Evolutionary conservation across 2,888 invertebrate genomes (phyloP).

Genomic region (Hirtodrosophila confusa): DNA sequence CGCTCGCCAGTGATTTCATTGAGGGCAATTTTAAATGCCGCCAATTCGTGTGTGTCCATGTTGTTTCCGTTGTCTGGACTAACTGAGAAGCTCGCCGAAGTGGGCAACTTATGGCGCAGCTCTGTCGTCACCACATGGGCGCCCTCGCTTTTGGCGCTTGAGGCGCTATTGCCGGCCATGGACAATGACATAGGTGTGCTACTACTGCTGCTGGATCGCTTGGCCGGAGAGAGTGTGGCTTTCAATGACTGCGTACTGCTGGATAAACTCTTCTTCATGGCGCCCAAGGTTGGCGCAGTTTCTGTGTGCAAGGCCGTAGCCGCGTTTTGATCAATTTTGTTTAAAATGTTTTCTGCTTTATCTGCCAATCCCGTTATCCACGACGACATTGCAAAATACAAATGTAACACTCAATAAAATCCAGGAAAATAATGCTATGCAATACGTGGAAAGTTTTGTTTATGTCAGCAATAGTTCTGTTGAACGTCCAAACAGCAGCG

Average conservation of each 20-base stretch:
- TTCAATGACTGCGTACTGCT: conserved; percentile 74
- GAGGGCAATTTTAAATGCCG: conserved; percentile 80
- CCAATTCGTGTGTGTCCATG: conserved; percentile 71
- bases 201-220: conserved; percentile 24
- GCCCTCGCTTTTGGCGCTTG: conserved; percentile 61
- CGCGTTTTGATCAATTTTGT: conserved; percentile 90
- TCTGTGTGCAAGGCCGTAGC: conserved; percentile 86
- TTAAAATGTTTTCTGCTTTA: conserved; percentile 90
- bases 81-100: conserved; percentile 52
- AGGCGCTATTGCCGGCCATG: conserved; percentile 37
- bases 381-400: conserved; percentile 85
- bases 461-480: conserved; percentile 32
- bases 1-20: conserved; percentile 79
- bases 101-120: conserved; percentile 46
- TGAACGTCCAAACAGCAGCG: not conserved
- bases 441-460: conserved; percentile 55
- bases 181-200: conserved; percentile 45
- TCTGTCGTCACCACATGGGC: conserved; percentile 46
- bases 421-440: conserved; percentile 11
- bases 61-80: conserved; percentile 27
- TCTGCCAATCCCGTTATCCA: conserved; percentile 91
- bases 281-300: conserved; percentile 41
- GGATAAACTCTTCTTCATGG: conserved; percentile 63
- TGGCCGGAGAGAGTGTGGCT: conserved; percentile 67
- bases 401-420: conserved; percentile 5